Evolutionary conservation across 2,888 invertebrate genomes (phyloP).

Genomic region (Synergus laeviventris): DNA sequence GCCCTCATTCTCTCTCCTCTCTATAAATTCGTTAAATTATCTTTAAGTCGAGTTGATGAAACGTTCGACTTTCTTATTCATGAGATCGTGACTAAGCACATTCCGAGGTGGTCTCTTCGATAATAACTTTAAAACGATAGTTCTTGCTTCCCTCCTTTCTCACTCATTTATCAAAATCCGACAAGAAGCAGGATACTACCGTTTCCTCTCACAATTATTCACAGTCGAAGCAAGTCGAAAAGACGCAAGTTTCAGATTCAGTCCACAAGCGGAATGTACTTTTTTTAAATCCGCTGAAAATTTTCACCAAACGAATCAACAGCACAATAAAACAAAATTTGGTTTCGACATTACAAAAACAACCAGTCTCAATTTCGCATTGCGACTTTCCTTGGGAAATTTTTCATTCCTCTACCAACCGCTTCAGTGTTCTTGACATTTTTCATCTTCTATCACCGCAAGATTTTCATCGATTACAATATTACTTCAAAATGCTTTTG

Average conservation of each 20-base stretch:
- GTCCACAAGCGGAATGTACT: constrained; percentile 33
- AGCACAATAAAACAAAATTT: constrained; percentile 24
- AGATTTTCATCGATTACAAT: constrained; percentile 38
- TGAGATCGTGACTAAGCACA: constrained; percentile 39
- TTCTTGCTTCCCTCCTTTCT: background rate
- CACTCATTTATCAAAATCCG: background rate
- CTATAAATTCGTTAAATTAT: constrained; percentile 38
- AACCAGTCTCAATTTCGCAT: constrained; percentile 8
- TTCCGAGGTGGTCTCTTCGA: constrained; percentile 28
- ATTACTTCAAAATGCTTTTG: constrained; percentile 44
- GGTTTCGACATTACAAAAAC: constrained; percentile 28
- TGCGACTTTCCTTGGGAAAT: background rate
- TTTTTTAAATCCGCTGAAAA: background rate
- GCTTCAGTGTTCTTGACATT: constrained; percentile 15
- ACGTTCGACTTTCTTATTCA: constrained; percentile 33
- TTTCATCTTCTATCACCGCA: constrained; percentile 10
- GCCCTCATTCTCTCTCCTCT: constrained; percentile 7
- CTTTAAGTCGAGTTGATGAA: constrained; percentile 22
- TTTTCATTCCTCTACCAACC: constrained; percentile 21
- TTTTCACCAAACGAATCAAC: constrained; percentile 10
- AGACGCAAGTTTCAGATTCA: constrained; percentile 18
- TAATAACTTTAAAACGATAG: constrained; percentile 27
- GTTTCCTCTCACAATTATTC: constrained; percentile 17
- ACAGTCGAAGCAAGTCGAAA: background rate
- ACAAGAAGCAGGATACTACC: background rate